Evolutionary conservation across 2,113 vertebrate species (phyloP).

Genomic region (Hymenochirus boettgeri): DNA sequence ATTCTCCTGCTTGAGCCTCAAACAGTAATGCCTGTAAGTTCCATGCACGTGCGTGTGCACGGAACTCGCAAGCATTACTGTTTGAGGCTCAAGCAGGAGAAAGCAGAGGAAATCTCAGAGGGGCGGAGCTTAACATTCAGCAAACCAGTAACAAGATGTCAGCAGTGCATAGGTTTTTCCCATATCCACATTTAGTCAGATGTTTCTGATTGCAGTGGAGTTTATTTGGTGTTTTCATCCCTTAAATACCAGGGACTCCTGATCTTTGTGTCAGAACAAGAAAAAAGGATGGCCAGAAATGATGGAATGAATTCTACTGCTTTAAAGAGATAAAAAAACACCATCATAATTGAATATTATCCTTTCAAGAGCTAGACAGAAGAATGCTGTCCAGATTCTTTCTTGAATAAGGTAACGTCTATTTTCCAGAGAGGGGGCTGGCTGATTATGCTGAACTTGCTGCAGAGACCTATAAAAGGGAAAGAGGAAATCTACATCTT

Average conservation of each 20-base stretch:
- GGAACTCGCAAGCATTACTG: no score
- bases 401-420: slow-evolving; percentile 98
- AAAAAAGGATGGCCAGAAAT: slow-evolving; percentile 20
- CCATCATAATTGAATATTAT: slow-evolving; percentile 39
- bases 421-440: slow-evolving; percentile 72
- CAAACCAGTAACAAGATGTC: no score
- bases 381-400: slow-evolving; percentile 68
- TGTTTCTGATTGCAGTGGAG: no score
- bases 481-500: slow-evolving; percentile 42
- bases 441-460: slow-evolving; percentile 70
- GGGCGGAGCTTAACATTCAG: no score
- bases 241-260: background rate
- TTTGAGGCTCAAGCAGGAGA: no score
- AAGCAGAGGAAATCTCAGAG: no score
- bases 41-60: no score
- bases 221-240: no score
- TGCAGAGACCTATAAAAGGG: slow-evolving; percentile 62
- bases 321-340: slow-evolving; percentile 21
- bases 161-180: no score
- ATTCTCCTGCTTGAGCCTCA: no score
- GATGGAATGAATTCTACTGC: slow-evolving; percentile 16
- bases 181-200: no score
- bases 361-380: slow-evolving; percentile 62
- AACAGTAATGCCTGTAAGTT: no score
- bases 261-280: background rate